Base-by-base conservation (phyloP, 2,888 invertebrate species). In the Odontothrips loti region DNA sequence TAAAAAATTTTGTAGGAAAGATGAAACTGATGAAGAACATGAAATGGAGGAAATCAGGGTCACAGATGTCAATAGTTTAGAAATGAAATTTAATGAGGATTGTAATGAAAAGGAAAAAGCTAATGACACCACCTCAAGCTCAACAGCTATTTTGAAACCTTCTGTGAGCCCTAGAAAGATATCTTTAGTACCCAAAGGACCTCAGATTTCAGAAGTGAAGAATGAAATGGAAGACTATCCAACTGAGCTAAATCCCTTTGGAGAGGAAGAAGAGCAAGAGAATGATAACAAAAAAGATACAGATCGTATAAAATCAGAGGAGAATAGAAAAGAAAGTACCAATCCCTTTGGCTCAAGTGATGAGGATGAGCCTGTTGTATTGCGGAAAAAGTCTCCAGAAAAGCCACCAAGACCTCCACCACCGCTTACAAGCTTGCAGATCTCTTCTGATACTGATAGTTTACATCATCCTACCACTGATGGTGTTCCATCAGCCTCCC, bases 181-280 rank as follows among this genome's bases (percentile, higher is more conserved):
- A 10, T 27, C 27, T 75, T 11, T 27, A 27, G 23, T 27, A 10
- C 68, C 23, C 1, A 27, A 58, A 20, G 20, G 15, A 0, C 58
- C 68, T 27, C 23, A 58, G 12, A 58, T 17, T 27, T 12, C 20
- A 9, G 12, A 27, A 80, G 11, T 23, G 8, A 75, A 34, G 75
- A 78, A 15, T 82, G 81, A 81, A 75, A n/a, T 51, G n/a, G 80
- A 85, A 80, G 86, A 88, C 75, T 95, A 96, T 88, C 96, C 96
- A 0, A 91, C 91, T 83, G 91, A 94, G 85, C 89, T 96, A 83
- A 96, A 96, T 89, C 96, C 96, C 9, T 96, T 96, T 88, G 92
- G 91, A 83, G 89, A 88, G 80, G 89, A 89, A 80, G 88, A 88
- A 29, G 86, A 86, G n/a, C 86, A 85, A 83, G 87, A 84, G 78